Evolutionary conservation across 2,113 vertebrate genomes (phyloP).

Genomic region (Polypterus senegalus): DNA sequence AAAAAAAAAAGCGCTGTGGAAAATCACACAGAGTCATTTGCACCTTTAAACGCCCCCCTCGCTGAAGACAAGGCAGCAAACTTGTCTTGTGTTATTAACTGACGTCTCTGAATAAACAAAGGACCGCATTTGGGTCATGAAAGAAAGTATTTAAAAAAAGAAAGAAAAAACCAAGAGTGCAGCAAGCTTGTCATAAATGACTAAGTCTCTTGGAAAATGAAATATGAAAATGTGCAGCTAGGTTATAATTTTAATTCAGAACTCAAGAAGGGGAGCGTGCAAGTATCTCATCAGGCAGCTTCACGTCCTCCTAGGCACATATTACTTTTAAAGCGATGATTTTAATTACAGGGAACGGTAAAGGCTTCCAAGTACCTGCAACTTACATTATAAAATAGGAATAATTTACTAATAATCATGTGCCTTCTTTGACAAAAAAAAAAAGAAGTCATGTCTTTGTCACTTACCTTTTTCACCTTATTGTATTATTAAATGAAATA

Average conservation of each 20-base stretch:
- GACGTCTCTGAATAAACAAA: slow-evolving; percentile 15
- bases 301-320: slow-evolving; percentile 31
- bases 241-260: slow-evolving; percentile 62
- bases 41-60: too few relatives aligned
- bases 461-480: slow-evolving; percentile 10
- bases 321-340: slow-evolving; percentile 42
- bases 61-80: too few relatives aligned
- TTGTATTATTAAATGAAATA: slow-evolving; percentile 19
- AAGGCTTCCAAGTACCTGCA: slow-evolving; percentile 5
- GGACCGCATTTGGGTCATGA: slow-evolving; percentile 13
- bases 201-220: slow-evolving; percentile 49
- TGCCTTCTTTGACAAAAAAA: slow-evolving; percentile 28
- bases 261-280: slow-evolving; percentile 32
- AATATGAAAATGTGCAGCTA: slow-evolving; percentile 62
- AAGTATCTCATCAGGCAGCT: slow-evolving; percentile 44
- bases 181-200: slow-evolving; percentile 50
- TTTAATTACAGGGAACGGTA: slow-evolving; percentile 25
- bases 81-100: too few relatives aligned
- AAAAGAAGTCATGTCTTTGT: slow-evolving; percentile 26
- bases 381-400: slow-evolving; percentile 30
- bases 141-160: slow-evolving; percentile 1
- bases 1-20: too few relatives aligned
- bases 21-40: too few relatives aligned
- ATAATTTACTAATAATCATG: slow-evolving; percentile 44
- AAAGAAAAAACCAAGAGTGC: slow-evolving; percentile 29